Evolutionary conservation across 2,888 invertebrate species (phyloP).

Genomic region (Onthophagus sagittarius): DNA sequence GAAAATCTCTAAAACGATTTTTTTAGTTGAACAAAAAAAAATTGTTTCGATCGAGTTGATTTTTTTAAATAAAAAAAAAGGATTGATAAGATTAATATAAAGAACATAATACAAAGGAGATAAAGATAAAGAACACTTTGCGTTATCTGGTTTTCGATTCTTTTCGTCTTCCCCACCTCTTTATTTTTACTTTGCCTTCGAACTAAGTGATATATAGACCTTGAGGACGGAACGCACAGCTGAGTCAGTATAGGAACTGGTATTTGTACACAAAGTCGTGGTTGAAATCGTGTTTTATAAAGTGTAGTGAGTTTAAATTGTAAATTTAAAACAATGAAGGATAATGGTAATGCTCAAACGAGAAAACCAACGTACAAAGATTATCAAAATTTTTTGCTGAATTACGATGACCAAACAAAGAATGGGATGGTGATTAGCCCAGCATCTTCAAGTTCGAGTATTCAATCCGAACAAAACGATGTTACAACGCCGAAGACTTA

Average conservation of each 20-base stretch:
- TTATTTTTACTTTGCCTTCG: background rate
- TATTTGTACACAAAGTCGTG: background rate
- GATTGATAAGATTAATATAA: background rate
- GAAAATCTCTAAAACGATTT: background rate
- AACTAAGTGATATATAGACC: background rate
- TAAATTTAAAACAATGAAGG: background rate
- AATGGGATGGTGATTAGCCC: constrained; percentile 8
- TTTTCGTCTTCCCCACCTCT: background rate
- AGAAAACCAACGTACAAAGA: constrained; percentile 37
- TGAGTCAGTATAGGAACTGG: background rate
- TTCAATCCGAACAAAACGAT: constrained; percentile 19
- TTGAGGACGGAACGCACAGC: background rate
- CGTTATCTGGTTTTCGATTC: background rate
- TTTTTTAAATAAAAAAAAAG: background rate
- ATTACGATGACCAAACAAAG: constrained; percentile 33
- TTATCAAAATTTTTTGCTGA: constrained; percentile 39
- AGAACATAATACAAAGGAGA: no score
- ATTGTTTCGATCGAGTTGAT: background rate
- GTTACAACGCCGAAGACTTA: constrained; percentile 28
- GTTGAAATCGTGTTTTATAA: background rate
- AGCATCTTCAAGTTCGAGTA: constrained; percentile 18
- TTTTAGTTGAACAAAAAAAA: background rate
- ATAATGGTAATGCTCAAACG: background rate
- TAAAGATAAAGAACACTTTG: background rate
- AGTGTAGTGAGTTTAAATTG: background rate